phyloP scores from a whole-genome alignment of 2,888 invertebrate species.

The Epinotia nisella region DNA sequence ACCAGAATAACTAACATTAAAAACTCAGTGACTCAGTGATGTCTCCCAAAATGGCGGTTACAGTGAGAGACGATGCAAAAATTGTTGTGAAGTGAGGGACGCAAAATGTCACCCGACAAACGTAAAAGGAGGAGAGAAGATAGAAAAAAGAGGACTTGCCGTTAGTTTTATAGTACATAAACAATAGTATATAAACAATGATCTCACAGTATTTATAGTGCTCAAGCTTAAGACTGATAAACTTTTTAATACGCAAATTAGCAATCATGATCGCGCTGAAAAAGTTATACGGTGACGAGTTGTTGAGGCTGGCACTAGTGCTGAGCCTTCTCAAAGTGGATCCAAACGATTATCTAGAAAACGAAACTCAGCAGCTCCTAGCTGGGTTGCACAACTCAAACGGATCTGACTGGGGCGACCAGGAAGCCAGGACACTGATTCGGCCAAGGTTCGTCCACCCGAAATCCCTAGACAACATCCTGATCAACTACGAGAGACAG shows the following conservation, averaged over 20 bases:
- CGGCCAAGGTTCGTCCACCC: constrained; percentile 88
- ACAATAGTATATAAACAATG: constrained; percentile 50
- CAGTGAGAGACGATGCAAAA: constrained; percentile 48
- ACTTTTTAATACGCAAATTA: constrained; percentile 43
- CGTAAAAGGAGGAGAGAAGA: constrained; percentile 69
- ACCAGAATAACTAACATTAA: constrained; percentile 54
- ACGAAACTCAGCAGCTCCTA: constrained; percentile 79
- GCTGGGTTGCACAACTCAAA: constrained; percentile 86
- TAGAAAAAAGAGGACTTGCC: constrained; percentile 59
- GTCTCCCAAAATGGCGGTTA: constrained; percentile 56
- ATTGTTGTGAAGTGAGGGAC: constrained; percentile 60
- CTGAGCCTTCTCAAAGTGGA: constrained; percentile 91
- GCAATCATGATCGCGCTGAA: constrained; percentile 90
- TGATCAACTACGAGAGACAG: constrained; percentile 89
- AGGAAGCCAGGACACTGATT: constrained; percentile 82
- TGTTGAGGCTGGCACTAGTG: constrained; percentile 91
- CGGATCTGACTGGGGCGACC: constrained; percentile 88
- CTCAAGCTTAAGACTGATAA: constrained; percentile 65
- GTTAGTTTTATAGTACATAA: constrained; percentile 44
- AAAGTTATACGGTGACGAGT: constrained; percentile 92
- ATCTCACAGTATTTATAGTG: constrained; percentile 77
- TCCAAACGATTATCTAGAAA: constrained; percentile 88
- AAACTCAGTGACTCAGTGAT: constrained; percentile 62
- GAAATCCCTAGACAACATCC: constrained; percentile 88
- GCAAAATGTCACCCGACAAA: constrained; percentile 78